Conservation (phyloP, 2,888 invertebrate species). For the Mimachlamys varia region DNA sequence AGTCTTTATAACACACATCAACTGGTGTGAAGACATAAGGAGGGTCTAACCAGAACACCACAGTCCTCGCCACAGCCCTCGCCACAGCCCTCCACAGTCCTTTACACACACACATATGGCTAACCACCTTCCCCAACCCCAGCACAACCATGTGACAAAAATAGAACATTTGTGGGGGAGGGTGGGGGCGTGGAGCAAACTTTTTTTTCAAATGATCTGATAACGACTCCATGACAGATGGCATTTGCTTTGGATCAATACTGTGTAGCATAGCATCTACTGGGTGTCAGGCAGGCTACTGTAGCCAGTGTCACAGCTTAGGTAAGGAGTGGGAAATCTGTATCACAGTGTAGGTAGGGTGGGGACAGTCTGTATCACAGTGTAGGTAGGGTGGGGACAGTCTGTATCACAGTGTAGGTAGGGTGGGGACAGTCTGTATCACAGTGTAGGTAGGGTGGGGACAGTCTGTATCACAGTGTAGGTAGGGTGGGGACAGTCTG, state of each 20-base stretch:
- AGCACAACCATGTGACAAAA: background rate
- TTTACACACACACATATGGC: background rate
- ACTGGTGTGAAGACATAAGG: background rate
- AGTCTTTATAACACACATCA: background rate
- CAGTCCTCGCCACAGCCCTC: too few species aligned
- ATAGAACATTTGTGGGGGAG: conserved; percentile 32
- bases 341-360: background rate
- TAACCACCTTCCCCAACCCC: background rate
- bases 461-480: background rate
- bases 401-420: background rate
- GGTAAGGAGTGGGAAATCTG: background rate
- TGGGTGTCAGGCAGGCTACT: background rate
- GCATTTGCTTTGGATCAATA: conserved; percentile 28
- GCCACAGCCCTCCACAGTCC: background rate
- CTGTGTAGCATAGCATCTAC: conserved; percentile 14
- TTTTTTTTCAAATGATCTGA: conserved; percentile 36
- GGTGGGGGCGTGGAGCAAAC: conserved; percentile 36
- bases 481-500: background rate
- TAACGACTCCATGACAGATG: conserved; percentile 36
- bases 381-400: background rate
- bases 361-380: background rate
- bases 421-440: background rate
- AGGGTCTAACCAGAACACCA: background rate
- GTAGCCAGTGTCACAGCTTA: background rate
- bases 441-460: background rate